Evolutionary conservation across 1,140 invertebrate species (phyloP).

Genomic region (Aphidius ervi): DNA sequence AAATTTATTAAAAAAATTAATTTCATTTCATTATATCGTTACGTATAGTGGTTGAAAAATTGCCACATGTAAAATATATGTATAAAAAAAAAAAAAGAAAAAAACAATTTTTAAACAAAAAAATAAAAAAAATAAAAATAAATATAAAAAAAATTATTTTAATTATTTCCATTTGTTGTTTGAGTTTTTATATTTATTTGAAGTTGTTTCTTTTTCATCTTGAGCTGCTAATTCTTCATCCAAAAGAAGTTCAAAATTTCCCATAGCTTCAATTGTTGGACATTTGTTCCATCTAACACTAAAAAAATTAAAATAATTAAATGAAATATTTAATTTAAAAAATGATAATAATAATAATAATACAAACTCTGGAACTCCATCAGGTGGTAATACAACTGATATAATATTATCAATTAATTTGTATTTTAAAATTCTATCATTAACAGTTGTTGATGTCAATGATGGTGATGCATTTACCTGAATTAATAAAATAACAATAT

Average conservation of each 20-base stretch:
- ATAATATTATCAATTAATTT: slow-evolving; percentile 94
- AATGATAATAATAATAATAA: neutral
- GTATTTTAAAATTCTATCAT: slow-evolving; percentile 93
- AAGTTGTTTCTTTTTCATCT: slow-evolving; percentile 50
- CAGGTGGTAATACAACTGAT: slow-evolving; percentile 84
- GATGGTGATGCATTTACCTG: slow-evolving; percentile 93
- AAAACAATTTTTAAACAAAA: neutral
- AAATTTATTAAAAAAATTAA: neutral
- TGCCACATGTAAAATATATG: slow-evolving; percentile 39
- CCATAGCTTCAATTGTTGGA: slow-evolving; percentile 71
- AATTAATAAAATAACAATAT: slow-evolving; percentile 22
- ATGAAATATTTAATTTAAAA: slow-evolving; percentile 5
- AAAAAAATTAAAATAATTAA: slow-evolving; percentile 33
- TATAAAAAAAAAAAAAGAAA: slow-evolving; percentile 37
- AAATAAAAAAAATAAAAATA: slow-evolving; percentile 29
- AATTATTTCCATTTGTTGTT: slow-evolving; percentile 47
- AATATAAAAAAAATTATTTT: slow-evolving; percentile 5
- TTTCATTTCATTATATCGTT: slow-evolving; percentile 36
- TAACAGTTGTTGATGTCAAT: slow-evolving; percentile 89
- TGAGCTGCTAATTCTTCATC: slow-evolving; percentile 74
- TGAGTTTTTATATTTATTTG: slow-evolving; percentile 35
- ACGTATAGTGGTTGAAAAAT: slow-evolving; percentile 18
- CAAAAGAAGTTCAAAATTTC: slow-evolving; percentile 85
- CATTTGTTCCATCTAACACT: slow-evolving; percentile 89
- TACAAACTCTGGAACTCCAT: slow-evolving; percentile 81